phyloP scores from a whole-genome alignment of 2,113 vertebrate species.

The Cygnus buccinator region DNA sequence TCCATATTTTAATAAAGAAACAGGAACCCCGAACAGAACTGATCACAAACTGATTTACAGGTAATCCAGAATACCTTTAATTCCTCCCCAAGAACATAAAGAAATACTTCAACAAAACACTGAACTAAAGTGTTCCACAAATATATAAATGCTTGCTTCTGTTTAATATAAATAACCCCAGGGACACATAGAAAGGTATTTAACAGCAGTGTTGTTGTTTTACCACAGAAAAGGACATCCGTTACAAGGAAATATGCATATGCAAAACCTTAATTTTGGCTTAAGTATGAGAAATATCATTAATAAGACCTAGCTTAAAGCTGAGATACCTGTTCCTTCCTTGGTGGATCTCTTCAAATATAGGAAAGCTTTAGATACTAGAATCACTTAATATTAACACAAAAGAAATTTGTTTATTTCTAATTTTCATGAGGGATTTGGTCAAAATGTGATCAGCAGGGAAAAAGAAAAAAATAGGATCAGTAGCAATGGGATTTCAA shows the following conservation, averaged over 20 bases:
- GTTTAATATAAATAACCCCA: not conserved
- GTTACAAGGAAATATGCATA: not conserved
- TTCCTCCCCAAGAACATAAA: not conserved
- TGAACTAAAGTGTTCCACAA: not conserved
- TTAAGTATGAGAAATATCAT: not conserved
- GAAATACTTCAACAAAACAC: not conserved
- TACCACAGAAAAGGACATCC: not conserved
- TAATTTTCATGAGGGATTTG: not conserved
- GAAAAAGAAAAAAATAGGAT: not conserved
- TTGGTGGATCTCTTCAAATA: not conserved
- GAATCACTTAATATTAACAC: not conserved
- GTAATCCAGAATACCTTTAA: not conserved
- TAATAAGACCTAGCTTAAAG: not conserved
- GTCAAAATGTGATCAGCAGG: not conserved
- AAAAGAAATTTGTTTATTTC: not conserved
- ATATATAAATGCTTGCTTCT: not conserved
- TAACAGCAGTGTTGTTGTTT: not conserved
- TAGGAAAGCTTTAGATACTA: not conserved
- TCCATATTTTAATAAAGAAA: not conserved
- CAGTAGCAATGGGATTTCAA: not conserved
- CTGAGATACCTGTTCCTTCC: not conserved
- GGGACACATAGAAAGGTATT: not conserved
- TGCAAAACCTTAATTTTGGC: not conserved
- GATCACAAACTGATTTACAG: not conserved
- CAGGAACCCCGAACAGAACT: not conserved